Evolutionary conservation across 2,888 invertebrate species (phyloP).

Genomic region (Glaucopsyche alexis): DNA sequence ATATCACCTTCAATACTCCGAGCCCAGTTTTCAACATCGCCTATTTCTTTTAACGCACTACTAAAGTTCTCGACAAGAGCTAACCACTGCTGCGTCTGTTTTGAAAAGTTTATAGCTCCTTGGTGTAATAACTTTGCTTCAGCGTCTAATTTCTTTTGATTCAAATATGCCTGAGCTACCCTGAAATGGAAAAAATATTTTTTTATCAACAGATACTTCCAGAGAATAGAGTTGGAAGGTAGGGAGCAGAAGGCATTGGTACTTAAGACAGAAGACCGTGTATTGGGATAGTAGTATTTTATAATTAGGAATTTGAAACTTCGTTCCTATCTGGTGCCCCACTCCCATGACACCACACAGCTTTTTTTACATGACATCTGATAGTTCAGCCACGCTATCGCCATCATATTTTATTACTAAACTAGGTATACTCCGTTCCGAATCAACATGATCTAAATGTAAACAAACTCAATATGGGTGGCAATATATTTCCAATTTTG

Average conservation of each 20-base stretch:
- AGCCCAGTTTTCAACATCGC: slow-evolving; percentile 99
- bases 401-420: no score
- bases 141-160: slow-evolving; percentile 97
- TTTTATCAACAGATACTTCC: slow-evolving; percentile 4
- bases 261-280: no score
- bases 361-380: not conserved
- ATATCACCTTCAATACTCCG: slow-evolving; percentile 97
- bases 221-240: not conserved
- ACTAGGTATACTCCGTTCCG: no score
- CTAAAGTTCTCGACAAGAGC: slow-evolving; percentile 93
- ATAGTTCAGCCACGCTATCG: not conserved
- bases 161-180: slow-evolving; percentile 98
- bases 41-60: slow-evolving; percentile 95
- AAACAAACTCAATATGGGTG: no score
- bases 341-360: no score
- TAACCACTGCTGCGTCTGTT: slow-evolving; percentile 99
- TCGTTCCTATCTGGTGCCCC: no score
- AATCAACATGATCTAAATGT: no score
- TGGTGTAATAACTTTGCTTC: slow-evolving; percentile 97
- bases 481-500: no score
- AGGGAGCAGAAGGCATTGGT: not conserved
- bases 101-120: slow-evolving; percentile 96
- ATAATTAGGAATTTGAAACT: no score
- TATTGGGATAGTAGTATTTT: no score
- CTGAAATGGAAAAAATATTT: slow-evolving; percentile 70